Evolutionary conservation across 2,888 invertebrate species (phyloP), one percentile per base, ranked within the genome.

Genomic region (Yponomeuta sedellus): DNA sequence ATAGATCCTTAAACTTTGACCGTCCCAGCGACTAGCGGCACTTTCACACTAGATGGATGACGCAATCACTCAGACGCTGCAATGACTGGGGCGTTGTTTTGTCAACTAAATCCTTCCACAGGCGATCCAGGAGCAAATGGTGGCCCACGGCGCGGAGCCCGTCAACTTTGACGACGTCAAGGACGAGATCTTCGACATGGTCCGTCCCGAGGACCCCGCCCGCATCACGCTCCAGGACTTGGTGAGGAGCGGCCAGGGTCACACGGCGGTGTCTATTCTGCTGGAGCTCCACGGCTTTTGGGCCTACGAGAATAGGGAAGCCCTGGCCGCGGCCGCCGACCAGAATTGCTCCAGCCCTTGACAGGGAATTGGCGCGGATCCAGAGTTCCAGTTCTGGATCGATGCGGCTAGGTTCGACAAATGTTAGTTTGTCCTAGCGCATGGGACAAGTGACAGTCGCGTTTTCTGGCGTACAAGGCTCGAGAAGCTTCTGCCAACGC

Each of bases 121-220:
- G 94, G 97, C 97, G 1, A 97, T 99, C 72, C 96, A 98, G 83
- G 96, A 97, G 71, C 97, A 97, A 83, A 96, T 99, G 94, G 93
- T 94, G 67, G 93, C 94, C 10, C 96, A 97, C 81, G 96, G 96
- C 39, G 96, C 97, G n/a, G 97, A 97, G 71, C 95, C 96, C 0
- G 97, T 98, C 0, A 94, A 94, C 73, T 98, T 98, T 82, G 96
- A 97, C 73, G 98, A 99, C 86, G 96, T 99, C 0, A 98, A 98
- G 82, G 98, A 99, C 91, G 98, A 99, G 89, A 96, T 99, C 72
- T 99, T 98, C 90, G 99, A 99, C 88, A 99, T 99, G 98, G 97
- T 98, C 1, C 95, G 97, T 70, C 98, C 98, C 0, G 93, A 92
- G 68, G 94, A 98, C 83, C 96, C 97, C 0, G 92, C 94, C 11